These are phyloP conservation scores for Isichthys henryi DNA, from an alignment of 2,113 vertebrate genomes.

Conservation along the genomic window DNA sequence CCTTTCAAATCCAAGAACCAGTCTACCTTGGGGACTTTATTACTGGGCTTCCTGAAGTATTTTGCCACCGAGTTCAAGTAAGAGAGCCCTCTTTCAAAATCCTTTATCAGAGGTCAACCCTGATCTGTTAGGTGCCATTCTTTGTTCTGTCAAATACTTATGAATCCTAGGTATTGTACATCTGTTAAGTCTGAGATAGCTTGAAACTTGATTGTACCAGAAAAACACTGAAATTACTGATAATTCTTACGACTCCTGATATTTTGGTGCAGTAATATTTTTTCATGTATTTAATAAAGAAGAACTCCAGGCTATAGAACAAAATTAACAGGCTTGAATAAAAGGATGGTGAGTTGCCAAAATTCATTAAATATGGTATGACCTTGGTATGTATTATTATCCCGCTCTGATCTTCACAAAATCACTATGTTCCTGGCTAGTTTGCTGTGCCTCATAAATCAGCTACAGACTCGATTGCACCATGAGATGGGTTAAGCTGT, in stretches of 20 bases:
- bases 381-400: not conserved
- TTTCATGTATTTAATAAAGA: not conserved
- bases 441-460: not conserved
- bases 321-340: not conserved
- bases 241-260: not conserved
- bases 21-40: constrained; percentile 78
- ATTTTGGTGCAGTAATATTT: not conserved
- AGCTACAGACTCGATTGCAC: not conserved
- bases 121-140: not conserved
- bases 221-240: not conserved
- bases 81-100: constrained; percentile 35
- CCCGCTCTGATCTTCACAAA: not conserved
- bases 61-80: constrained; percentile 90
- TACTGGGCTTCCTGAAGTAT: constrained; percentile 89
- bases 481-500: not conserved
- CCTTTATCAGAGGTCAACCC: not conserved
- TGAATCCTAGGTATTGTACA: not conserved
- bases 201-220: not conserved
- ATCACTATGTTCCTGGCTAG: not conserved
- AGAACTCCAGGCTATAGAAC: not conserved
- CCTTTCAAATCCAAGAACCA: constrained; percentile 76
- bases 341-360: not conserved
- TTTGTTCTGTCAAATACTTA: not conserved
- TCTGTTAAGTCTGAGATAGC: not conserved
- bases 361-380: not conserved